Conservation (phyloP, 2,797 vertebrate species). For the Platyrinchus mystaceus region DNA sequence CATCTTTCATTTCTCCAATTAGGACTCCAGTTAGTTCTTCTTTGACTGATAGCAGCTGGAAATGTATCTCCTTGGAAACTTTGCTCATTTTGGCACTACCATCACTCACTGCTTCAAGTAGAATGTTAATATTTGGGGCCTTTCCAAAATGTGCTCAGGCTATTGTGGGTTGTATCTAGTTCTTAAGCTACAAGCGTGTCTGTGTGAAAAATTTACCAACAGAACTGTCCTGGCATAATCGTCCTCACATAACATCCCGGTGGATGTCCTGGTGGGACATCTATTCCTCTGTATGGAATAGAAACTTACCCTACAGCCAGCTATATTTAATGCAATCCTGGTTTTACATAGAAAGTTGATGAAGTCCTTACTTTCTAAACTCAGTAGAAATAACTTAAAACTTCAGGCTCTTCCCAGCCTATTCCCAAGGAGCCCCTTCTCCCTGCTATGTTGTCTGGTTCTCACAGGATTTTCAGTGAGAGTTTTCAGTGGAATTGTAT, state of each 20-base stretch:
- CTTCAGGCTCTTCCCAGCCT: neutral
- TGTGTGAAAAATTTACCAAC: neutral
- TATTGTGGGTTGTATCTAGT: neutral
- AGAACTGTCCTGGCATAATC: neutral
- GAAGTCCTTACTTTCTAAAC: neutral
- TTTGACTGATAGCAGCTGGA: neutral
- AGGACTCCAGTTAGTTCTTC: neutral
- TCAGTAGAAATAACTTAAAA: neutral
- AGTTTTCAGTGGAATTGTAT: neutral
- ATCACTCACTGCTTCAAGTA: neutral
- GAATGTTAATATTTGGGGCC: neutral
- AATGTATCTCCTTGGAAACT: neutral
- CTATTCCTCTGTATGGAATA: neutral
- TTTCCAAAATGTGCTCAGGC: neutral
- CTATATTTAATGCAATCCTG: neutral
- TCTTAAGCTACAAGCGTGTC: fast-evolving
- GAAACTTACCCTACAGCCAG: neutral
- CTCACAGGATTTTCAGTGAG: neutral
- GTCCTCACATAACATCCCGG: neutral
- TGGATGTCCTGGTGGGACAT: neutral
- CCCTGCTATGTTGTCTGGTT: neutral
- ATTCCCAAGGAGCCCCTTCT: neutral
- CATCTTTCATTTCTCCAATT: neutral
- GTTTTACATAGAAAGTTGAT: neutral
- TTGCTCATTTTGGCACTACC: neutral